A percentile compares a stretch with the other conserved stretches of the same genome.
Evolutionary conservation across 2,797 vertebrate genomes (phyloP).

Genomic region (Catamblyrhynchus diadema): DNA sequence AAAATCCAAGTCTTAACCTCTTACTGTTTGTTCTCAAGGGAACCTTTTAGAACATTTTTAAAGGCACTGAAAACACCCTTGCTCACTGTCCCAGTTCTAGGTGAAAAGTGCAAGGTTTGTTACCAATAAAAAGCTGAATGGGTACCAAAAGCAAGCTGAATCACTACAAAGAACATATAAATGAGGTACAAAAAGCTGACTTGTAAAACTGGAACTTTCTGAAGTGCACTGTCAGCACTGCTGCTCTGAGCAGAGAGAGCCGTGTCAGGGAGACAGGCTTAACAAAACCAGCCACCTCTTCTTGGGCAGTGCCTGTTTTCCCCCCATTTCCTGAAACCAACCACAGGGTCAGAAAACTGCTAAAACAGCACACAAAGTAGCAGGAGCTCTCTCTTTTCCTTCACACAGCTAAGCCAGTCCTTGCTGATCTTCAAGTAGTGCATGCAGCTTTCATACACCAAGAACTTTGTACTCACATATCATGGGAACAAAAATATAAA

Average conservation of each 20-base stretch:
- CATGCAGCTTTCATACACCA: accelerated
- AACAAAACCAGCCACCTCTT: background rate
- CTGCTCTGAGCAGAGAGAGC: background rate
- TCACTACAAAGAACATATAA: background rate
- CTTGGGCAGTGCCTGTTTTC: background rate
- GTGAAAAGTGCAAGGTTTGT: background rate
- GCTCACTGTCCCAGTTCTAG: background rate
- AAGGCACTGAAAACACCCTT: background rate
- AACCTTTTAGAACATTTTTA: background rate
- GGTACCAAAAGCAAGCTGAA: background rate
- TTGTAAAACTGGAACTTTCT: background rate
- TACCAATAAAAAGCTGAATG: background rate
- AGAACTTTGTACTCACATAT: accelerated
- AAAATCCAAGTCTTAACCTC: background rate
- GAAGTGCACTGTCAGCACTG: background rate
- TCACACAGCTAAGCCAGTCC: background rate
- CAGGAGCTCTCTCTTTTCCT: background rate
- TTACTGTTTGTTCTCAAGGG: background rate
- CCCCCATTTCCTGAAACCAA: background rate
- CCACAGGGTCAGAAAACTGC: background rate
- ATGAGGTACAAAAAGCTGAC: background rate
- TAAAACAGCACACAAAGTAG: background rate
- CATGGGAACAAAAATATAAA: background rate
- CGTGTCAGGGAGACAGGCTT: background rate
- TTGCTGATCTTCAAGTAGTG: background rate